Evolutionary conservation across 2,797 vertebrate genomes (phyloP).

Genomic region (Capromys pilorides): DNA sequence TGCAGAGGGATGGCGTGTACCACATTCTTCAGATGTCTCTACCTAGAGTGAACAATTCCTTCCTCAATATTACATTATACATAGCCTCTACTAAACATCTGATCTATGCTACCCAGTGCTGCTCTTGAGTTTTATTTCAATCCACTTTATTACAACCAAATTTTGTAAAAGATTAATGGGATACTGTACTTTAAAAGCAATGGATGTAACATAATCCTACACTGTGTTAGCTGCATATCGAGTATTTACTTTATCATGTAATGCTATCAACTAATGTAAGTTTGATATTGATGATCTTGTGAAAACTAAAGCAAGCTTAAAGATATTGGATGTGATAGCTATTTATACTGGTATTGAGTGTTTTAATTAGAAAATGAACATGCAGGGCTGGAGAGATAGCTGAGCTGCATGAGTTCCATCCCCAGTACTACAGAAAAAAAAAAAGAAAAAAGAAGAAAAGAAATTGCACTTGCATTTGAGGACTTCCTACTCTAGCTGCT

Average conservation of each 20-base stretch:
- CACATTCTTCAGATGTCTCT: neutral
- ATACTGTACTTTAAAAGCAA: no score
- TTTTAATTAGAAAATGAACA: neutral
- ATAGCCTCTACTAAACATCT: neutral
- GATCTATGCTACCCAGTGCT: neutral
- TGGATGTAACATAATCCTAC: no score
- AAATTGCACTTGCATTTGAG: neutral
- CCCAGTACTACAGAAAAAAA: no score
- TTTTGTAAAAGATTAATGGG: no score
- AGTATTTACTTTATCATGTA: no score
- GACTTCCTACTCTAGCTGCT: no score
- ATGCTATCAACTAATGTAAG: no score
- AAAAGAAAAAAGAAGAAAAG: neutral
- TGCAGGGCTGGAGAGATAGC: no score
- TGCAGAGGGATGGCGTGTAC: neutral
- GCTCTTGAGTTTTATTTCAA: neutral
- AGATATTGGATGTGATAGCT: neutral
- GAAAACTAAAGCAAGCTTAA: neutral
- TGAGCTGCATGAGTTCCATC: no score
- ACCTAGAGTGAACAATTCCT: neutral
- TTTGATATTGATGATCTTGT: no score
- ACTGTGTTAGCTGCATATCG: no score
- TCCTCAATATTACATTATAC: neutral
- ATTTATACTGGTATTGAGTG: neutral
- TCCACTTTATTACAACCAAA: no score